Evolutionary conservation across 2,113 vertebrate genomes (phyloP).

Genomic region (Callipepla californica): DNA sequence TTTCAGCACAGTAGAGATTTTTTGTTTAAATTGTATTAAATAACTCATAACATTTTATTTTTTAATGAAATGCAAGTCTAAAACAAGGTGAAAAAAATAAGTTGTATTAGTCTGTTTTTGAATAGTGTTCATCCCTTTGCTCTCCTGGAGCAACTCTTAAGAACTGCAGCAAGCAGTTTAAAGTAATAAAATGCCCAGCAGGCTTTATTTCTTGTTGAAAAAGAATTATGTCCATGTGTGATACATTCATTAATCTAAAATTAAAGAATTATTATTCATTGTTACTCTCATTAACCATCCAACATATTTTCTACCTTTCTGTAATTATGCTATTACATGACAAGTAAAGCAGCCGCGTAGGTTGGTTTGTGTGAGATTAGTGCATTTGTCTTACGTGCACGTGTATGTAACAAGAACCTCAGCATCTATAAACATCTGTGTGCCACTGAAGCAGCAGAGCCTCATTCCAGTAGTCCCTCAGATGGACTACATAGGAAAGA

Average conservation of each 20-base stretch:
- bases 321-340: not conserved
- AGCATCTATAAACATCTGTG: not conserved
- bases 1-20: not conserved
- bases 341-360: not conserved
- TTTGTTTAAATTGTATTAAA: not conserved
- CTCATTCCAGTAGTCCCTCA: not conserved
- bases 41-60: slow-evolving; percentile 17
- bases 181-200: not conserved
- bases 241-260: not conserved
- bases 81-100: slow-evolving; percentile 14
- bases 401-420: not conserved
- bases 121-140: not conserved
- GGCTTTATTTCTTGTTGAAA: not conserved
- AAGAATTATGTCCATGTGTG: not conserved
- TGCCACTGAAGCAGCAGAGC: not conserved
- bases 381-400: not conserved
- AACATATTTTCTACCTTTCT: not conserved
- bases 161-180: not conserved
- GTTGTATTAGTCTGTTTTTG: not conserved
- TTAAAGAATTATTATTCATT: not conserved
- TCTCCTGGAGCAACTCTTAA: not conserved
- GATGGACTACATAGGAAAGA: not conserved
- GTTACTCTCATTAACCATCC: not conserved
- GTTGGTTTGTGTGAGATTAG: not conserved
- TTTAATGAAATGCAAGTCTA: not conserved